These are phyloP conservation scores for Lepidostoma basale DNA, from an alignment of 1,140 invertebrate genomes.

Conservation along the genomic window DNA sequence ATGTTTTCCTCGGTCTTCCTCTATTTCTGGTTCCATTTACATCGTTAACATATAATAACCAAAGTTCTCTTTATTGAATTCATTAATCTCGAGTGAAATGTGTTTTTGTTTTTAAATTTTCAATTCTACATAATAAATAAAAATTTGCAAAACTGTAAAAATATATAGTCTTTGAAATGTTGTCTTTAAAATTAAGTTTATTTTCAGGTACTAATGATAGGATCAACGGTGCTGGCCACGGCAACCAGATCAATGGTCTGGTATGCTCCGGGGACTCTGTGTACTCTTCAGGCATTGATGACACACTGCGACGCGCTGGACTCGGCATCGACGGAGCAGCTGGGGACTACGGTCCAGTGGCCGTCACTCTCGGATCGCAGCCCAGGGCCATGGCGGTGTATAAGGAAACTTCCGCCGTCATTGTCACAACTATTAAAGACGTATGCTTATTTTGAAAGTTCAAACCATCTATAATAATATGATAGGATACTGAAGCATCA, in stretches of 20 bases:
- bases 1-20: too few species aligned
- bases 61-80: too few species aligned
- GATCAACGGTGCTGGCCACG: constrained; percentile 84
- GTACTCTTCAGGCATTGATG: constrained; percentile 90
- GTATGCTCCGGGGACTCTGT: constrained; percentile 70
- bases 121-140: too few species aligned
- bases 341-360: constrained; percentile 55
- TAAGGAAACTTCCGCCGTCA: constrained; percentile 70
- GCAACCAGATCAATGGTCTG: constrained; percentile 94
- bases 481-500: neutral
- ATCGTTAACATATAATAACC: too few species aligned
- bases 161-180: too few species aligned
- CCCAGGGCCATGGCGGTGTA: constrained; percentile 83
- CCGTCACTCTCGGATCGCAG: constrained; percentile 85
- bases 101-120: too few species aligned
- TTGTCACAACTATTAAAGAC: constrained; percentile 85
- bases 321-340: constrained; percentile 62
- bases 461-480: neutral
- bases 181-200: too few species aligned
- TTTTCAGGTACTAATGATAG: constrained; percentile 73
- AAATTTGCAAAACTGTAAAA: too few species aligned
- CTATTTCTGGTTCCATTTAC: too few species aligned
- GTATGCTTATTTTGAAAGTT: constrained; percentile 57
- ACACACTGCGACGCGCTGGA: constrained; percentile 77
- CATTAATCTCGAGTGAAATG: too few species aligned